Conservation (phyloP, 1,140 invertebrate genomes). For the silkworm (Bombyx mori) region DNA sequence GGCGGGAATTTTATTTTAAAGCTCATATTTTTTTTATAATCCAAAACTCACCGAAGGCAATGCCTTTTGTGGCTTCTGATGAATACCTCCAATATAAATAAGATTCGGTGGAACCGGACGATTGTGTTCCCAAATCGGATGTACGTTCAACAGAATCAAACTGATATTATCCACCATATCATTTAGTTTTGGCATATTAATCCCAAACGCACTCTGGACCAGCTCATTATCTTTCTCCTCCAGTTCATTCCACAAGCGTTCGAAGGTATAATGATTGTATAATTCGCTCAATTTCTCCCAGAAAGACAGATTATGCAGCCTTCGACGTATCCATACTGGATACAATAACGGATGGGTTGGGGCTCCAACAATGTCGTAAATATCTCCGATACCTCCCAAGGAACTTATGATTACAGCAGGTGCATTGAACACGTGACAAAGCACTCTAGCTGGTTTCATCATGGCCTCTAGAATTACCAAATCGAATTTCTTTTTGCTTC, state of each 20-base stretch:
- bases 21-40: no score
- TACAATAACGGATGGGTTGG: slow-evolving; percentile 18
- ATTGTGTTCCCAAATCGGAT: slow-evolving; percentile 59
- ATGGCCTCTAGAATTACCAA: slow-evolving; percentile 37
- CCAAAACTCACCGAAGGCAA: slow-evolving; percentile 31
- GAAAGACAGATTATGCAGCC: slow-evolving; percentile 17
- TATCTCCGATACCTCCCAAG: slow-evolving; percentile 8
- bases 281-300: slow-evolving; percentile 36
- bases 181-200: slow-evolving; percentile 38
- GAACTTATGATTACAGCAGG: slow-evolving; percentile 52
- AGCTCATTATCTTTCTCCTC: slow-evolving; percentile 12
- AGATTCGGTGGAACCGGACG: slow-evolving; percentile 63
- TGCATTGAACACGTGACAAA: slow-evolving; percentile 49
- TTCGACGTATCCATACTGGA: slow-evolving; percentile 7
- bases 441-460: slow-evolving; percentile 23
- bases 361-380: slow-evolving; percentile 15
- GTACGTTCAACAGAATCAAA: slow-evolving; percentile 69
- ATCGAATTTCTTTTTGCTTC: slow-evolving; percentile 30
- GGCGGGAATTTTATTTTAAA: no score
- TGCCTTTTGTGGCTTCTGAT: slow-evolving; percentile 48
- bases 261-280: slow-evolving; percentile 16
- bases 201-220: slow-evolving; percentile 44
- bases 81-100: slow-evolving; percentile 66
- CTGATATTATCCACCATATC: slow-evolving; percentile 64
- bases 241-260: not conserved